Conservation (phyloP, 1,140 invertebrate genomes). For the Cheumatopsyche charites region DNA sequence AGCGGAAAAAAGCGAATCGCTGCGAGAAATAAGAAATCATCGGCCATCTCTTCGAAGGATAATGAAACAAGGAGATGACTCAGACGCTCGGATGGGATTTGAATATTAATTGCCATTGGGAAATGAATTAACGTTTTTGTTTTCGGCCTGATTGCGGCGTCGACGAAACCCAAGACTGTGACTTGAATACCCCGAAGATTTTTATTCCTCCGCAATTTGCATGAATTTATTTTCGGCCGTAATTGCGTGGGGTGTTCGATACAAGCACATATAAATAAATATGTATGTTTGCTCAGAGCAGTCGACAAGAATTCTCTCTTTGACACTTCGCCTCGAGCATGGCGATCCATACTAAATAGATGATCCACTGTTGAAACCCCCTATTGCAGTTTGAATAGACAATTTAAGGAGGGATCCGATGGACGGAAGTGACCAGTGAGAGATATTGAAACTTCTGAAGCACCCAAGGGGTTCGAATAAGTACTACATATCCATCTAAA, state of each 20-base stretch:
- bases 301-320: slow-evolving; percentile 40
- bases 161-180: slow-evolving; percentile 36
- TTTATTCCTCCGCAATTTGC: slow-evolving; percentile 42
- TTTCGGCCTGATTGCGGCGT: slow-evolving; percentile 48
- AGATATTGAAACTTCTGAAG: slow-evolving; percentile 48
- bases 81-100: slow-evolving; percentile 48
- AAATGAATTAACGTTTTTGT: slow-evolving; percentile 50
- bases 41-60: slow-evolving; percentile 44
- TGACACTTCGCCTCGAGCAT: slow-evolving; percentile 48
- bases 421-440: slow-evolving; percentile 43
- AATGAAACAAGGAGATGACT: slow-evolving; percentile 50
- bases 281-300: not conserved
- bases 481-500: not conserved
- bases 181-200: slow-evolving; percentile 33
- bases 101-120: slow-evolving; percentile 50
- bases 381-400: slow-evolving; percentile 44
- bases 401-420: slow-evolving; percentile 39
- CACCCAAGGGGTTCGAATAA: slow-evolving; percentile 18
- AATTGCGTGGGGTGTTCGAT: not conserved
- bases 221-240: slow-evolving; percentile 40
- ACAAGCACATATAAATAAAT: not conserved
- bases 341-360: slow-evolving; percentile 48
- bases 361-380: slow-evolving; percentile 24
- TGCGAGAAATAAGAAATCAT: slow-evolving; percentile 47
- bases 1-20: slow-evolving; percentile 41